Evolutionary conservation across 2,113 vertebrate species (phyloP).

Genomic region (Albula glossodonta): DNA sequence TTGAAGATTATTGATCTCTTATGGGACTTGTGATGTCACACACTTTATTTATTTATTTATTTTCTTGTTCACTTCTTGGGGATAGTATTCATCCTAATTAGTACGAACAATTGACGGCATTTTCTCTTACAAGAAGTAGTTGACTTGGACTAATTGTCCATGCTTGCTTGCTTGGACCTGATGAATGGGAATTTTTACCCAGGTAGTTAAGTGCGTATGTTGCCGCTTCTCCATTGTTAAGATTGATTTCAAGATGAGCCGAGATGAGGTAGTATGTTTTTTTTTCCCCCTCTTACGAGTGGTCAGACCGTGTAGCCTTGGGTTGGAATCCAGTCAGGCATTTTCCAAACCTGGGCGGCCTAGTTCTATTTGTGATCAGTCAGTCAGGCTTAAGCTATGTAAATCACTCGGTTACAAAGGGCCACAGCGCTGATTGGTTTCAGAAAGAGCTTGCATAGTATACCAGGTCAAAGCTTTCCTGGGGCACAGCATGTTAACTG

Average conservation of each 20-base stretch:
- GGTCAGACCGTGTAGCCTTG: constrained; percentile 53
- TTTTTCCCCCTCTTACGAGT: constrained; percentile 33
- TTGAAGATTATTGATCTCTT: constrained; percentile 81
- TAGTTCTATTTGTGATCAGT: constrained; percentile 55
- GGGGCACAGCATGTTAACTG: background rate
- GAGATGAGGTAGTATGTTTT: constrained; percentile 50
- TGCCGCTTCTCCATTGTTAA: constrained; percentile 56
- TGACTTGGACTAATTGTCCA: constrained; percentile 68
- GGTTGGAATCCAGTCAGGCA: constrained; percentile 57
- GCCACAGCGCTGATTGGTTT: constrained; percentile 51
- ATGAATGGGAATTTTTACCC: constrained; percentile 73
- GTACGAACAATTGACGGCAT: constrained; percentile 78
- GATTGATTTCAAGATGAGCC: constrained; percentile 51
- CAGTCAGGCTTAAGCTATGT: constrained; percentile 58
- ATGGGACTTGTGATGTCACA: constrained; percentile 77
- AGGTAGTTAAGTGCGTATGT: constrained; percentile 62
- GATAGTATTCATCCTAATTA: constrained; percentile 87
- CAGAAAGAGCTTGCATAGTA: constrained; percentile 47
- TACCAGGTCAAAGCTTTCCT: constrained; percentile 52
- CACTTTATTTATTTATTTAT: constrained; percentile 62
- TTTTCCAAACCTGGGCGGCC: constrained; percentile 51
- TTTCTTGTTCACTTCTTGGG: constrained; percentile 77
- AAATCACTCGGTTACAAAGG: constrained; percentile 62
- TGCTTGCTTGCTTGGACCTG: constrained; percentile 64
- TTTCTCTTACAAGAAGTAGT: constrained; percentile 72